Base-by-base conservation (phyloP, 2,113 vertebrate genomes). In the Telmatochromis sp. region DNA sequence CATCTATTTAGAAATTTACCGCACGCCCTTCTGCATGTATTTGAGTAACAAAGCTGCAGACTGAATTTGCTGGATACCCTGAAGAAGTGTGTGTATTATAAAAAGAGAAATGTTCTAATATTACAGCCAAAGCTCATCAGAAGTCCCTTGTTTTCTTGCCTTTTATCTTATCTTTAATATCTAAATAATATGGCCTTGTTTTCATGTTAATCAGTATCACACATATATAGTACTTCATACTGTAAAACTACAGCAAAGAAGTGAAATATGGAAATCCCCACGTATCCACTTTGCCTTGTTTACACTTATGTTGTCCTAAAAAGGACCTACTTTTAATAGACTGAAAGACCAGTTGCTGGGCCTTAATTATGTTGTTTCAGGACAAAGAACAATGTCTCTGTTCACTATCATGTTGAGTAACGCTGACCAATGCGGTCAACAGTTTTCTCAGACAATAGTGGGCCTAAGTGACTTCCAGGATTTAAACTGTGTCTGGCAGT, bases 321-420 rank as follows among this genome's bases (percentile, higher is more conserved):
- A 58, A 88, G 17, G 54, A 89, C 40, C 79, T 54, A 79, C 68
- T 82, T 79, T 86, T 51, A 90, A 84, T 51, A 83, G 55, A 47
- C n/a, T 84, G 33, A 88, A 31, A 68, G 40, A 55, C 45, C 51
- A 81, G 60, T 75, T 80, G 15, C 73, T 84, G 54, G 3, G 68
- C 31, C 68, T 85, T 85, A 85, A 91, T 87, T 87, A 87, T 90
- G 60, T 90, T 91, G 63, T 81, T 90, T 78, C 58, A 88, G 84
- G 80, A 91, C 86, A 83, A 75, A 89, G 84, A 88, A 86, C 84
- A 89, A 86, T 80, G 91, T 84, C 80, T 80, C 35, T 45, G 68
- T 88, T 88, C 81, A 82, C 86, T 80, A 54, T 82, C 75, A 51
- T 87, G 91, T 84, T 92, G 91, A 91, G 88, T 88, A 87, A 88